Evolutionary conservation across 2,797 vertebrate species (phyloP), one percentile per base, ranked within the genome.

Genomic region (Alca torda): DNA sequence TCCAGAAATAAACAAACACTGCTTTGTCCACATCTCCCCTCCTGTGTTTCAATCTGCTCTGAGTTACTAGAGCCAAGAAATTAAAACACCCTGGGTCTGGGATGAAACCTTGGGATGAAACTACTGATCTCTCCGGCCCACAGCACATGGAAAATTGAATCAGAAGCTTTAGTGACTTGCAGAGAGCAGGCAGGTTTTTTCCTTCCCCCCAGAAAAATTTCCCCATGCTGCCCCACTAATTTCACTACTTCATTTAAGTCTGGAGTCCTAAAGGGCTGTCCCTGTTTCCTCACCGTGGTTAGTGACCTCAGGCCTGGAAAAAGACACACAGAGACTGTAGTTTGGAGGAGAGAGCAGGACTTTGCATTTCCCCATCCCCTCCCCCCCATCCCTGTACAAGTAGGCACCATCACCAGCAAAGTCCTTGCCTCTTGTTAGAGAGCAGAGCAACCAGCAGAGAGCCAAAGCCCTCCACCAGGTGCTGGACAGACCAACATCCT

Each of bases 21-120:
- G 86, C 51, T 95, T 72, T 95, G 92, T 95, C 94, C 94, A 75
- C 46, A 87, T 92, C 61, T 89, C 79, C 46, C 81, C 90, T 87
- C 86, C 87, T 85, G 89, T 94, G 87, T 78, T 91, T 93, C 95
- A 95, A 92, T 95, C 94, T 95, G 93, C 61, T 75, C 78, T 18
- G 25, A 83, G n/a, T 68, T 93, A 87, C 51, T 11, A 51, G 5
- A 89, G 90, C 94, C 90, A 94, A 95, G 84, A 93, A 95, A 89
- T 72, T 87, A 80, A 81, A 95, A 77, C 30, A 89, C 31, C 39
- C 35, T 61, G 39, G 33, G 64, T 77, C 50, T 75, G 72, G 51
- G 31, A n/a, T 45, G 19, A 21, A 64, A 45, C 41, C 35, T 80
- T 77, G n/a, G 68, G 78, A 91, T 89, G 64, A 90, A 90, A 73